phyloP scores from a whole-genome alignment of 2,888 invertebrate species.

The Aspidiotus rigidus region DNA sequence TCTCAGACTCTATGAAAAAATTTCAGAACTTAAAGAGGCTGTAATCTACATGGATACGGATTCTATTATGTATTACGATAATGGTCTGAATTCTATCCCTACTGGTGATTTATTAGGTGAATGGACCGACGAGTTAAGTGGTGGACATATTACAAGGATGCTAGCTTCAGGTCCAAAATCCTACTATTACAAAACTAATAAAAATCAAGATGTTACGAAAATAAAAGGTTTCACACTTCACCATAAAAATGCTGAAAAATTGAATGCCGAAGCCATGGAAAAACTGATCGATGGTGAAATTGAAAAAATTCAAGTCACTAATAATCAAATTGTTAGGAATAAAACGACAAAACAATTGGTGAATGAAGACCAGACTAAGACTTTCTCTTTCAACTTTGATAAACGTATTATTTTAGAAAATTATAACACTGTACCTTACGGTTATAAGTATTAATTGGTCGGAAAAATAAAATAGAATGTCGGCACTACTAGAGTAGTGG shows the following conservation, averaged over 20 bases:
- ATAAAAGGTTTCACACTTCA: too few relatives aligned
- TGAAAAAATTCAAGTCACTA: not conserved
- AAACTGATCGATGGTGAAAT: constrained; percentile 6
- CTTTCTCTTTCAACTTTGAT: constrained; percentile 6
- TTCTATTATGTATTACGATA: not conserved
- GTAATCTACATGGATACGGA: constrained; percentile 22
- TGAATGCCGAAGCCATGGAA: constrained; percentile 14
- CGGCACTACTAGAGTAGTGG: too few relatives aligned
- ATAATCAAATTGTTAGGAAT: not conserved
- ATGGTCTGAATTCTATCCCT: not conserved
- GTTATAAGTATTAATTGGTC: too few relatives aligned
- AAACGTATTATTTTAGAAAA: constrained; percentile 5
- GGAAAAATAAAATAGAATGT: too few relatives aligned
- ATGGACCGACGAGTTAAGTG: too few relatives aligned
- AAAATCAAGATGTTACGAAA: constrained; percentile 9
- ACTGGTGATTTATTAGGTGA: constrained; percentile 10
- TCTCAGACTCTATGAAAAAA: constrained; percentile 22
- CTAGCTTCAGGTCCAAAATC: constrained; percentile 14
- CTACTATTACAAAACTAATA: constrained; percentile 22
- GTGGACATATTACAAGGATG: constrained; percentile 10
- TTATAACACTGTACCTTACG: not conserved
- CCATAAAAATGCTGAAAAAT: constrained; percentile 15
- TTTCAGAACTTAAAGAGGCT: not conserved
- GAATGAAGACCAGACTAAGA: constrained; percentile 7
- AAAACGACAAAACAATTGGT: constrained; percentile 3